These are phyloP conservation scores for Eupithecia vulgata DNA, from an alignment of 2,888 invertebrate genomes.

Conservation along the genomic window DNA sequence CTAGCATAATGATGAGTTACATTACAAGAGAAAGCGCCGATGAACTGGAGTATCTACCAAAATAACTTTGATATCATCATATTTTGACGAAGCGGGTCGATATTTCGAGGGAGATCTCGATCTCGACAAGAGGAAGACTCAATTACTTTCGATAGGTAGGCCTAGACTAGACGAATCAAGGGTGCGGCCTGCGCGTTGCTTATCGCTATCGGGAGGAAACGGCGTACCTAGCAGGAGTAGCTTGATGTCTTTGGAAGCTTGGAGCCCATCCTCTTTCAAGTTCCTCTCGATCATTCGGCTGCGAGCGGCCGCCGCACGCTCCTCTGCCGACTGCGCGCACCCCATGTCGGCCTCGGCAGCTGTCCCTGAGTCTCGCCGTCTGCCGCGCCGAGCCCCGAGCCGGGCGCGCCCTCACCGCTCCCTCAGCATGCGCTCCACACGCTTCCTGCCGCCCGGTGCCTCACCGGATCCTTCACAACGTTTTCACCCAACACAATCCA, in stretches of 20 bases:
- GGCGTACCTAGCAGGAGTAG: conserved; percentile 96
- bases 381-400: conserved; percentile 82
- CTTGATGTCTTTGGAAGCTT: conserved; percentile 99
- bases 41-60: conserved; percentile 31
- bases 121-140: conserved; percentile 34
- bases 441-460: conserved; percentile 73
- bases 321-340: conserved; percentile 99
- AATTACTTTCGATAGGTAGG: conserved; percentile 43
- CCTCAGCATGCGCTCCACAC: conserved; percentile 81
- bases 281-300: conserved; percentile 99
- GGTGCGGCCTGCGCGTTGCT: conserved; percentile 68
- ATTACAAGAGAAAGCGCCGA: conserved; percentile 66
- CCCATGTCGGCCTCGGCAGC: conserved; percentile 91
- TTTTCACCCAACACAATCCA: conserved; percentile 78
- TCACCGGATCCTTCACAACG: conserved; percentile 76
- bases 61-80: conserved; percentile 26
- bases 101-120: conserved; percentile 31
- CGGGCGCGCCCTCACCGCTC: conserved; percentile 86
- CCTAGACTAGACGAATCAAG: conserved; percentile 52
- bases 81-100: conserved; percentile 36
- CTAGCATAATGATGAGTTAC: conserved; percentile 70
- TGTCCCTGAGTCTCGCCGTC: conserved; percentile 79
- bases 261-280: conserved; percentile 98
- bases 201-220: conserved; percentile 44
- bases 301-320: conserved; percentile 98